A percentile compares a stretch with the other conserved stretches of the same genome.
phyloP scores from a whole-genome alignment of 1,140 invertebrate species.

The Scaptomyza pallida region DNA sequence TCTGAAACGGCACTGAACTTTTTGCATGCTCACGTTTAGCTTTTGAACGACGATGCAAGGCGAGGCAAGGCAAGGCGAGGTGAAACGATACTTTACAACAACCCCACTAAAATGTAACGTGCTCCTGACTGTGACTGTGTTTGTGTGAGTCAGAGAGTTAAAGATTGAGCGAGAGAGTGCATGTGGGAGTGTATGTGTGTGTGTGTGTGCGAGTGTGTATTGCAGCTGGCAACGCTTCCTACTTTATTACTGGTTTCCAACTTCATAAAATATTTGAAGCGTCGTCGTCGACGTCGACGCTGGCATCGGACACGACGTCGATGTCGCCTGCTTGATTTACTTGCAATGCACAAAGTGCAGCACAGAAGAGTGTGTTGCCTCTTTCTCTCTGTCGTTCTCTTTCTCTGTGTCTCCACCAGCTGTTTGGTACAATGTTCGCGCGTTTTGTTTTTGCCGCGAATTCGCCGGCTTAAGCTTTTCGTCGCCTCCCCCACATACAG shows the following conservation, averaged over 20 bases:
- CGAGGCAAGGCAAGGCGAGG: no score
- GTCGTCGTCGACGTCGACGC: slow-evolving; percentile 16
- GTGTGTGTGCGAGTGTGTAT: slow-evolving; percentile 22
- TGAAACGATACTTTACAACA: slow-evolving; percentile 45
- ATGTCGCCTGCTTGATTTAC: slow-evolving; percentile 67
- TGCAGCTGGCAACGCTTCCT: slow-evolving; percentile 73
- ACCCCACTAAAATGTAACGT: slow-evolving; percentile 39
- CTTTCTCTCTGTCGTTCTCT: not conserved
- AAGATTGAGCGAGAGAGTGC: slow-evolving; percentile 20
- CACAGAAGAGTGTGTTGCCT: slow-evolving; percentile 15
- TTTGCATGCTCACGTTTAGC: slow-evolving; percentile 37
- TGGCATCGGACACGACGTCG: slow-evolving; percentile 16
- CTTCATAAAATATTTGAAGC: slow-evolving; percentile 76
- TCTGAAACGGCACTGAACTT: slow-evolving; percentile 41
- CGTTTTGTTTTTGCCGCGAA: slow-evolving; percentile 45
- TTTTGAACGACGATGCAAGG: not conserved
- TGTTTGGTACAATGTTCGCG: slow-evolving; percentile 49
- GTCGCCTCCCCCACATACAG: no score
- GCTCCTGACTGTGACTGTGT: slow-evolving; percentile 11
- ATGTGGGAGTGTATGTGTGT: slow-evolving; percentile 14
- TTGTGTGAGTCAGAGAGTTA: slow-evolving; percentile 4
- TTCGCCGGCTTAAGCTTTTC: slow-evolving; percentile 45
- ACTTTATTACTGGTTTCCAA: slow-evolving; percentile 77
- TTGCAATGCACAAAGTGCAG: slow-evolving; percentile 42
- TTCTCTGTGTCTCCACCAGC: slow-evolving; percentile 25